Evolutionary conservation across 2,113 vertebrate genomes (phyloP).

Genomic region (Oxyura jamaicensis): DNA sequence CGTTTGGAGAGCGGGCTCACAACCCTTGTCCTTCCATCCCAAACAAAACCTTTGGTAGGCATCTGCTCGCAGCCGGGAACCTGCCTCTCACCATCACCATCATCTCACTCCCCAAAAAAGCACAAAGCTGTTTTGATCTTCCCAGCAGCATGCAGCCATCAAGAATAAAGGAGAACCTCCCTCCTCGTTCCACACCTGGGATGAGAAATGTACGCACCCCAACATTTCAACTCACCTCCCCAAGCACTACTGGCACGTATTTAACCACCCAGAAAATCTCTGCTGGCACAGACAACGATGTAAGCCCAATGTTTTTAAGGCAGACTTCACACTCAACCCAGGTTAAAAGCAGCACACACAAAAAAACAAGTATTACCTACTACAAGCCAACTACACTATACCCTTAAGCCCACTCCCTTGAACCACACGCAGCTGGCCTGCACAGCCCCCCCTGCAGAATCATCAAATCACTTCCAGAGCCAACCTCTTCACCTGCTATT

Average conservation of each 20-base stretch:
- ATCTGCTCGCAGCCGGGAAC: neutral
- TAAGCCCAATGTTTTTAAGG: neutral
- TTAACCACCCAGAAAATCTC: constrained; percentile 8
- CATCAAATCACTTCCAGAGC: constrained; percentile 36
- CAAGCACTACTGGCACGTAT: neutral
- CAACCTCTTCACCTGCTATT: constrained; percentile 55
- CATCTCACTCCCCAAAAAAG: neutral
- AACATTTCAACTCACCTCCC: neutral
- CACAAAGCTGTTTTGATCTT: constrained; percentile 2
- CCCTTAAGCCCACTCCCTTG: neutral
- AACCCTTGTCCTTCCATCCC: neutral
- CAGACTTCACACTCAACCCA: neutral
- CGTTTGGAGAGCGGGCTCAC: neutral
- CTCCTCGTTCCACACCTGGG: neutral
- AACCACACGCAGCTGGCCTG: neutral
- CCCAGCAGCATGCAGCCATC: neutral
- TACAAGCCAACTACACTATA: neutral
- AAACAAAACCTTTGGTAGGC: neutral
- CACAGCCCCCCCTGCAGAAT: neutral
- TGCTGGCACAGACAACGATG: neutral
- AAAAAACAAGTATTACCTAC: neutral
- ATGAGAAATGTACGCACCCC: neutral
- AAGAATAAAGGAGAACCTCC: neutral
- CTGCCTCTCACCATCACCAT: neutral
- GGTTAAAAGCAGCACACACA: neutral